phyloP scores from a whole-genome alignment of 2,797 vertebrate genomes.

The Peromyscus melanophrys region DNA sequence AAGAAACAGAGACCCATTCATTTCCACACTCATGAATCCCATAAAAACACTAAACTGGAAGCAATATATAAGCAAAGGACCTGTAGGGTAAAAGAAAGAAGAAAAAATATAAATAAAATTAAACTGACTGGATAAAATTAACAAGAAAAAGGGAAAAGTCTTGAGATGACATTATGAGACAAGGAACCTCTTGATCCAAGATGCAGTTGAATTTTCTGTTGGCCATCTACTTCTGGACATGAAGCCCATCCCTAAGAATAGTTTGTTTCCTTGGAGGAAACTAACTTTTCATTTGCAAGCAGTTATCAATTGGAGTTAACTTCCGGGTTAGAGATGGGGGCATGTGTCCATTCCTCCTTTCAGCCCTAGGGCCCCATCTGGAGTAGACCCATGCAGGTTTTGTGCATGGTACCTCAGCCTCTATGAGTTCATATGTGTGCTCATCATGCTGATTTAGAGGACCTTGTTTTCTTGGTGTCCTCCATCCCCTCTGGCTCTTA shows the following conservation, averaged over 20 bases:
- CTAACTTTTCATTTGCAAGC: background rate
- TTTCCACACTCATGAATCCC: background rate
- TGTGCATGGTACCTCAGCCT: background rate
- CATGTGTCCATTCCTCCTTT: background rate
- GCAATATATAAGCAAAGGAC: background rate
- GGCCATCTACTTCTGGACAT: background rate
- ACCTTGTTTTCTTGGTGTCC: background rate
- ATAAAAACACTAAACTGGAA: background rate
- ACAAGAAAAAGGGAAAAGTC: background rate
- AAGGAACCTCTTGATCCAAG: background rate
- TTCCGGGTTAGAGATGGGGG: background rate
- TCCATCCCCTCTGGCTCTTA: background rate
- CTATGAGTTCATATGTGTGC: background rate
- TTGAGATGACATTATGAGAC: background rate
- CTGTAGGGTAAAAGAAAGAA: background rate
- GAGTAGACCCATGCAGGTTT: background rate
- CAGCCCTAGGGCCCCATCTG: background rate
- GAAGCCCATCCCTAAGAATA: background rate
- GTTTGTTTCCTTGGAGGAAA: background rate
- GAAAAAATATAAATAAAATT: background rate
- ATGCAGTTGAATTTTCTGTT: background rate
- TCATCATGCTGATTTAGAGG: background rate
- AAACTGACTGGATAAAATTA: background rate
- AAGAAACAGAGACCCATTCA: background rate
- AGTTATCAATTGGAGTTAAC: background rate